phyloP scores from a whole-genome alignment of 2,113 vertebrate genomes.

The Anolis sagrei region DNA sequence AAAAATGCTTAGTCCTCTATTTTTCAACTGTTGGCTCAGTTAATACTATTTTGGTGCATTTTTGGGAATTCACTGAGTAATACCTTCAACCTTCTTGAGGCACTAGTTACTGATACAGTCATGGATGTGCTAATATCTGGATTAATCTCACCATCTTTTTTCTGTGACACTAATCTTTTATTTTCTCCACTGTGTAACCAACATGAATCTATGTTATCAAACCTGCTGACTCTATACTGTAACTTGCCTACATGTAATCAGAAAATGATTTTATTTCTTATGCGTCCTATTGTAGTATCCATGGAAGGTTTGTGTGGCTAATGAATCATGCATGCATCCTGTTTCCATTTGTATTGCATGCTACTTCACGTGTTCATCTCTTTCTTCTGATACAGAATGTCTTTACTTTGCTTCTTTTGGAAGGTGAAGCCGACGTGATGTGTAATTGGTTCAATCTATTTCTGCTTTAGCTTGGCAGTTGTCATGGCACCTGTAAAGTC shows the following conservation, averaged over 20 bases:
- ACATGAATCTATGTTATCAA: conserved; percentile 41
- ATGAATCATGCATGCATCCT: conserved; percentile 47
- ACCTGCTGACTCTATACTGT: conserved; percentile 21
- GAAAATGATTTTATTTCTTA: conserved; percentile 30
- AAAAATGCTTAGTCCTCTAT: too few relatives aligned
- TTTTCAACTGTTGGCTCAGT: not conserved
- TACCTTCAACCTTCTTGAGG: conserved; percentile 32
- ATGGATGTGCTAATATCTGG: conserved; percentile 61
- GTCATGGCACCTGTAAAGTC: not conserved
- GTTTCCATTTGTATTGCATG: too few relatives aligned
- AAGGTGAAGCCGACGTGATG: not conserved
- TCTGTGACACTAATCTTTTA: conserved; percentile 52
- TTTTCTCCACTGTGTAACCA: conserved; percentile 43
- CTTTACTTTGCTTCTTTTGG: conserved; percentile 2
- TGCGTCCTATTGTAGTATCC: conserved; percentile 17
- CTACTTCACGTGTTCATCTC: not conserved
- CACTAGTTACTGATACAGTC: conserved; percentile 2
- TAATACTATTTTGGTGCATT: not conserved
- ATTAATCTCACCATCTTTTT: conserved; percentile 70
- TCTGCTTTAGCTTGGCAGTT: not conserved
- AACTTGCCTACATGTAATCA: conserved; percentile 41
- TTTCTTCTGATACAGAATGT: conserved; percentile 44
- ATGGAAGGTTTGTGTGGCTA: conserved; percentile 39
- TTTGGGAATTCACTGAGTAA: conserved; percentile 31
- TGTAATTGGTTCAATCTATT: not conserved